A percentile compares a stretch with the other conserved stretches of the same genome.
phyloP scores from a whole-genome alignment of 1,140 invertebrate species.

The Chionoecetes opilio region DNA sequence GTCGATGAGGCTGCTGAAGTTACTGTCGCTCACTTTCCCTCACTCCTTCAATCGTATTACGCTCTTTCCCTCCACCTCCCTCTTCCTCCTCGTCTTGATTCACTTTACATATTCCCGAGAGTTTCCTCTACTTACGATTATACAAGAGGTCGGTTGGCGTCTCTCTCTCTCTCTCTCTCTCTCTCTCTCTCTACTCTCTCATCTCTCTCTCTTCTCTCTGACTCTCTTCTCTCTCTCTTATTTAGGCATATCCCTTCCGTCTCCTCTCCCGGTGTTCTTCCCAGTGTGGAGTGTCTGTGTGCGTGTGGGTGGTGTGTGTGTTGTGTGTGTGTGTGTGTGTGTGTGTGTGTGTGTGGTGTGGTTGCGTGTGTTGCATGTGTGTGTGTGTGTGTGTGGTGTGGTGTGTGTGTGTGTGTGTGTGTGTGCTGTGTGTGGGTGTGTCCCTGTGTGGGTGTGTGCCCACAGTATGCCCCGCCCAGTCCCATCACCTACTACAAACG shows the following conservation, averaged over 20 bases:
- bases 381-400: too few relatives aligned
- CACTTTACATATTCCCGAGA: not conserved
- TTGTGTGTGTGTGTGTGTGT: too few relatives aligned
- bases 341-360: too few relatives aligned
- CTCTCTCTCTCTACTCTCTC: slow-evolving; percentile 47
- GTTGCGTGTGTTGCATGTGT: too few relatives aligned
- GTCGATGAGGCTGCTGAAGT: not conserved
- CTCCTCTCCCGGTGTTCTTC: not conserved
- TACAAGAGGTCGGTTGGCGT: too few relatives aligned
- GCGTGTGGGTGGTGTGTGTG: too few relatives aligned
- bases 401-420: too few relatives aligned
- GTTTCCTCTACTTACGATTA: not conserved
- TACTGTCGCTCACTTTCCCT: slow-evolving; percentile 5
- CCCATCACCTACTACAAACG: not conserved
- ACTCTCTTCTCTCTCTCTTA: not conserved
- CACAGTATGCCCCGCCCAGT: not conserved
- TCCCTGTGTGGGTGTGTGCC: too few relatives aligned
- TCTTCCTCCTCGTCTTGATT: not conserved
- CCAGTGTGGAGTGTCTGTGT: too few relatives aligned
- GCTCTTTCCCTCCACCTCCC: not conserved
- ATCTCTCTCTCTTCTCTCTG: slow-evolving; percentile 49
- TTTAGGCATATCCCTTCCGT: not conserved
- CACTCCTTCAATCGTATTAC: slow-evolving; percentile 34
- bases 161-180: not conserved
- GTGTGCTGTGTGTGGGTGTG: too few relatives aligned